These are phyloP conservation scores for Brevimyrus niger DNA, from an alignment of 2,113 vertebrate genomes.

Conservation along the genomic window DNA sequence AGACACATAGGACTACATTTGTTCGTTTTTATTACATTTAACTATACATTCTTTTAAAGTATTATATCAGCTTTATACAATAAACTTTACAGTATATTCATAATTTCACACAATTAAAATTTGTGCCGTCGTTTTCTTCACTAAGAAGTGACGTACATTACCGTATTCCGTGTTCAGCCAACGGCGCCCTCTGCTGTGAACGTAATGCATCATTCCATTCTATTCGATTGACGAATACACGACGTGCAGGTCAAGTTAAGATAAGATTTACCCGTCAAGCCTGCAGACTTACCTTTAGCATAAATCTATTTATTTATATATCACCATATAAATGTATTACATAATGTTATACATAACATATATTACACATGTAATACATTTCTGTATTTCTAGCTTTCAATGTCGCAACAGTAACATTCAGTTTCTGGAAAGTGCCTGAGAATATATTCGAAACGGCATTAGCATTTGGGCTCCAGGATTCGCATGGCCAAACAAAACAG, in stretches of 20 bases:
- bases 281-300: not conserved
- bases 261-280: not conserved
- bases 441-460: not conserved
- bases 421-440: not conserved
- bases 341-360: no score
- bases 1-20: not conserved
- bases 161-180: not conserved
- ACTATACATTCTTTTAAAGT: not conserved
- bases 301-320: not conserved
- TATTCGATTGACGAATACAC: not conserved
- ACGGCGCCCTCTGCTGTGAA: slow-evolving; percentile 8
- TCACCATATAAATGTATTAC: no score
- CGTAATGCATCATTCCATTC: not conserved
- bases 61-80: not conserved
- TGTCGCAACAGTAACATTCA: not conserved
- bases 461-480: not conserved
- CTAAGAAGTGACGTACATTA: not conserved
- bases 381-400: not conserved
- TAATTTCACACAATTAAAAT: not conserved
- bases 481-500: not conserved
- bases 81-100: not conserved
- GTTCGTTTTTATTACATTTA: not conserved
- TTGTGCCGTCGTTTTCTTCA: not conserved
- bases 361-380: no score
- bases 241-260: not conserved